These are phyloP conservation scores for Oryzias celebensis DNA, from an alignment of 2,113 vertebrate species.

Conservation along the genomic window DNA sequence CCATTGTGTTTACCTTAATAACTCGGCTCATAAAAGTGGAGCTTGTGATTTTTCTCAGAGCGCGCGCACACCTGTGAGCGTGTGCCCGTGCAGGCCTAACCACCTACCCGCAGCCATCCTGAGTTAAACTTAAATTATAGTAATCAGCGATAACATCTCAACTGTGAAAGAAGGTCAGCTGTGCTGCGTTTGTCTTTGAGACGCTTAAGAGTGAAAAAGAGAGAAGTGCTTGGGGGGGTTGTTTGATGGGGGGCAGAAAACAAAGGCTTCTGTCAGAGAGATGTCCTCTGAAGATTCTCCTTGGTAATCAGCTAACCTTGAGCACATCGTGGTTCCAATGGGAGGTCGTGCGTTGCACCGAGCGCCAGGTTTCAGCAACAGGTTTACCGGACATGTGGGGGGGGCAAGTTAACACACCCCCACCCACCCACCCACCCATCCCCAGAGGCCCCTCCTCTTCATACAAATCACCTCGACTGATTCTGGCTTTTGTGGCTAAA, in stretches of 20 bases:
- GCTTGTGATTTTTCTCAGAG: conserved; percentile 18
- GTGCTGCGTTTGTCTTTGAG: conserved; percentile 76
- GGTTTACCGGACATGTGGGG: too few relatives aligned
- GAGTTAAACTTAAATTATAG: conserved; percentile 82
- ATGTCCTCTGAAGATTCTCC: conserved; percentile 71
- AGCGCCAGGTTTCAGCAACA: too few relatives aligned
- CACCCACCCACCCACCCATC: too few relatives aligned
- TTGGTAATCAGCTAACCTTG: conserved; percentile 63
- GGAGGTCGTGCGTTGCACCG: too few relatives aligned
- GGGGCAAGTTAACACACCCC: too few relatives aligned
- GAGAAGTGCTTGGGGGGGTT: conserved; percentile 8
- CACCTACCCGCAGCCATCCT: conserved; percentile 75
- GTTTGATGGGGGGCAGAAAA: conserved; percentile 34
- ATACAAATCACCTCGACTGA: too few relatives aligned
- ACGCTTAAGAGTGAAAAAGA: conserved; percentile 72
- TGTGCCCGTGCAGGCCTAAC: conserved; percentile 39
- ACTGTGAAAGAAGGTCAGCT: conserved; percentile 82
- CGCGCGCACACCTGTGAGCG: conserved; percentile 25
- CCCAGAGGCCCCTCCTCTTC: too few relatives aligned
- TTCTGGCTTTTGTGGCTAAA: conserved; percentile 34
- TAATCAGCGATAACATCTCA: conserved; percentile 85
- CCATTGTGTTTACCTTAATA: conserved; percentile 72
- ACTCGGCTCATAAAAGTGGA: conserved; percentile 40
- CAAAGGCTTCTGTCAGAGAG: conserved; percentile 63
- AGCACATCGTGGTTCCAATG: too few relatives aligned